Evolutionary conservation across 1,140 invertebrate genomes (phyloP).

Genomic region (Sesamia nonagrioides): DNA sequence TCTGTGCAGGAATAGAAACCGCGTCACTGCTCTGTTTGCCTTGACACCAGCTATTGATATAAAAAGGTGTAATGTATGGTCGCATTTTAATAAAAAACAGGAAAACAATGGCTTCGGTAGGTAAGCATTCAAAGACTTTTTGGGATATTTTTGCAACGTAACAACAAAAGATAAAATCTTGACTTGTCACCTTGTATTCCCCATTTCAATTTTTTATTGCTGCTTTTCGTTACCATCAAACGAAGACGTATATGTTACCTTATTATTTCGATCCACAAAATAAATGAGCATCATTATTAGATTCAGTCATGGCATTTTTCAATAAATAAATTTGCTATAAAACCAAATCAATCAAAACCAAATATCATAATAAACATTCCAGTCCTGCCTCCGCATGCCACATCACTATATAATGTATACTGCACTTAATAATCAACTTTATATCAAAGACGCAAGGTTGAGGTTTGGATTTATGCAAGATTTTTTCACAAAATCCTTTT

Average conservation of each 20-base stretch:
- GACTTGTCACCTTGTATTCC: too few relatives aligned
- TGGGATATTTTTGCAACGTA: too few relatives aligned
- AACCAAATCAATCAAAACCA: conserved; percentile 21
- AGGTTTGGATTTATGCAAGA: neutral
- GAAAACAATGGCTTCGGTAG: too few relatives aligned
- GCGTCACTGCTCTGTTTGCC: too few relatives aligned
- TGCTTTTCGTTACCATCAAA: conserved; percentile 1
- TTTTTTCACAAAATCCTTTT: conserved; percentile 23
- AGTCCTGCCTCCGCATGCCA: neutral
- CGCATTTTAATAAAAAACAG: too few relatives aligned
- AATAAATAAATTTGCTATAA: conserved; percentile 32
- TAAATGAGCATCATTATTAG: conserved; percentile 4
- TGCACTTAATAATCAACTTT: neutral
- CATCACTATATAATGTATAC: conserved; percentile 16
- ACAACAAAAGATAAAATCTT: too few relatives aligned
- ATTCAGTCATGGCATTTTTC: conserved; percentile 9
- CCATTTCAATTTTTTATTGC: too few relatives aligned
- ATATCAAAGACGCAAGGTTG: neutral
- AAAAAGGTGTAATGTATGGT: too few relatives aligned
- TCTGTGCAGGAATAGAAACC: too few relatives aligned
- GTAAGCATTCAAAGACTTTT: too few relatives aligned
- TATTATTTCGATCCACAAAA: neutral
- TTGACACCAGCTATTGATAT: too few relatives aligned
- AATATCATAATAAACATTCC: conserved; percentile 19
- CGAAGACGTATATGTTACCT: neutral